Evolutionary conservation across 1,140 invertebrate genomes (phyloP).

Genomic region (Hylyphantes graminicola): DNA sequence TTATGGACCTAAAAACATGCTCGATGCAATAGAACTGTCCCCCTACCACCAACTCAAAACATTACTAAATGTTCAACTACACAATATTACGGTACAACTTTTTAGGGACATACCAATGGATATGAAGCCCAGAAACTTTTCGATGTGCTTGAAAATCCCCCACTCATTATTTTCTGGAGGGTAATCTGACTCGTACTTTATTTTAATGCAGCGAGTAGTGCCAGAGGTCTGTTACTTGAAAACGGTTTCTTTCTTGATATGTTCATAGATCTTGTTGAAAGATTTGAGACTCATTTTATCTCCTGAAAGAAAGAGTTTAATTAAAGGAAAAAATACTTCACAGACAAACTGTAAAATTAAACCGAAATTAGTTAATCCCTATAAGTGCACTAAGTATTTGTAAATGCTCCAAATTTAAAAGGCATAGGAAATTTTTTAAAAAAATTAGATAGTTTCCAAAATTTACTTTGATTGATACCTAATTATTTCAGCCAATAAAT

Average conservation of each 20-base stretch:
- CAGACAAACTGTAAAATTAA: background rate
- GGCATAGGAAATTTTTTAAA: too few species aligned
- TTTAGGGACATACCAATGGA: constrained; percentile 76
- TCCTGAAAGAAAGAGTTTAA: constrained; percentile 65
- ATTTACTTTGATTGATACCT: too few species aligned
- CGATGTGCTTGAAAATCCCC: constrained; percentile 98
- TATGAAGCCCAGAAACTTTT: constrained; percentile 86
- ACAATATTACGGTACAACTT: background rate
- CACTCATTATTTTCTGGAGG: constrained; percentile 95
- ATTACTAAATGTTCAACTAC: background rate
- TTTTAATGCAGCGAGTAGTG: constrained; percentile 79
- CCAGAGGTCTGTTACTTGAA: constrained; percentile 75
- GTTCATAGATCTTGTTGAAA: constrained; percentile 83
- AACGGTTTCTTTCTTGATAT: constrained; percentile 78
- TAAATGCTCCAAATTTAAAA: too few species aligned
- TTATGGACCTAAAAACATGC: background rate
- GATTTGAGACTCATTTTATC: constrained; percentile 75
- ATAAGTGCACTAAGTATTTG: too few species aligned
- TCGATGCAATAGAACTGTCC: background rate
- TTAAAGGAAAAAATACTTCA: background rate
- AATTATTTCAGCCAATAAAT: too few species aligned
- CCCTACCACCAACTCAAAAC: background rate
- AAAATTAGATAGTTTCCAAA: too few species aligned
- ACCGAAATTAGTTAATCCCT: too few species aligned
- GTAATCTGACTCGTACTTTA: constrained; percentile 88